Base-by-base conservation (phyloP, 2,888 invertebrate genomes). In the Platycheirus albimanus region DNA sequence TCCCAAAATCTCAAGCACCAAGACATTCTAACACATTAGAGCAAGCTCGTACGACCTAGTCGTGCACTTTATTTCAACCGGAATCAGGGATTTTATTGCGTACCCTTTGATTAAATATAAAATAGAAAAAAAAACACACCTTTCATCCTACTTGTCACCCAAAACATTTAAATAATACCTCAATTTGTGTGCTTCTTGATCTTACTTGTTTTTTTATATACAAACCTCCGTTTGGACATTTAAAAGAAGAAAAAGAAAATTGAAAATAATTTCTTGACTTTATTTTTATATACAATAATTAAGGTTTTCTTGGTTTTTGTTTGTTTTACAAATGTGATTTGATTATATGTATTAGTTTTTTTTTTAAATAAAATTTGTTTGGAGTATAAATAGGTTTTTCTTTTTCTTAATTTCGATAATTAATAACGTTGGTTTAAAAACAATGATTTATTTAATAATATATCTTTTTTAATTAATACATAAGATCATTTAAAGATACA, bases 81-180 rank as follows among this genome's bases (percentile, higher is more conserved):
- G 69, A 83, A 69, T 72, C 67, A 71, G 72, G 81, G 72, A 72
- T 77, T 83, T 83, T 78, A 83, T 83, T 78, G 78, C 83, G 33
- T 78, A 83, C 69, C 83, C 83, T 83, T 72, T 77, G 67, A 78
- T 72, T 72, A 43, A 49, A 77, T 69, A 49, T 45, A 63, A 52
- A 36, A 52, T 15, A 13, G n/a, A n/a, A 33, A 10, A 47, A 6
- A 47, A 36, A 20, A 30, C 17, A 20, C 24, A 33, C n/a, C 10
- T 17, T 64, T 36, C 43, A n/a, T n/a, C n/a, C n/a, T n/a, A n/a
- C n/a, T n/a, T n/a, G n/a, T n/a, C 58, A 24, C 67, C 56, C 45
- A 10, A 10, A 20, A 41, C 49, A 58, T 61, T 61, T 43, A 61
- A 70, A 33, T 30, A 51, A 64, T 49, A 80, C 28, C 64, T 49